Conservation (phyloP, 2,797 vertebrate genomes). For the Iguana delicatissima region DNA sequence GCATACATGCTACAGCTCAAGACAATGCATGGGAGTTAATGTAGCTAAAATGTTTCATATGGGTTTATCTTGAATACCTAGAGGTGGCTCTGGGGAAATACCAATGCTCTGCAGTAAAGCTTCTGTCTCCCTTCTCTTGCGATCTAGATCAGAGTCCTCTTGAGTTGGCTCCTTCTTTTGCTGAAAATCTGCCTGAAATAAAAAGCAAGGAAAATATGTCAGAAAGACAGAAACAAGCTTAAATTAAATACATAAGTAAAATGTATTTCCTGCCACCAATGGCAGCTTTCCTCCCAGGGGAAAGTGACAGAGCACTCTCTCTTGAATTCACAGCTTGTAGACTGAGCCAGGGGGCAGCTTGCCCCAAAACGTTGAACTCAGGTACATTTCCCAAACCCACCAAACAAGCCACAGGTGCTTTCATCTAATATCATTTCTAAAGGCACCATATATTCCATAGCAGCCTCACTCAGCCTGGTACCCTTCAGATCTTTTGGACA, state of each 20-base stretch:
- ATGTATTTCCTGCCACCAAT: background rate
- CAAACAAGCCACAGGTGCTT: no score
- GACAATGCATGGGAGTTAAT: slow-evolving; percentile 54
- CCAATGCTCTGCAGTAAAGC: slow-evolving; percentile 90
- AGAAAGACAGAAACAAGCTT: background rate
- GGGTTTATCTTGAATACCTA: slow-evolving; percentile 82
- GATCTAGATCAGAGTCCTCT: slow-evolving; percentile 87
- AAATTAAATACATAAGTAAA: background rate
- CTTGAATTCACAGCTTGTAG: no score
- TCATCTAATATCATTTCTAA: no score
- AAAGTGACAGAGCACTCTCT: background rate
- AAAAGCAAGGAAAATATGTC: background rate
- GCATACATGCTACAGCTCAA: slow-evolving; percentile 58
- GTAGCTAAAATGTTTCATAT: slow-evolving; percentile 56
- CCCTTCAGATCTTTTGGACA: no score
- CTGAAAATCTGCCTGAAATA: slow-evolving; percentile 82
- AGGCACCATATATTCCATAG: background rate
- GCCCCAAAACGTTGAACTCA: no score
- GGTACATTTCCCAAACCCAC: no score
- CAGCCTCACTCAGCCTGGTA: background rate
- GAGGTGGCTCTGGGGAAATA: slow-evolving; percentile 88
- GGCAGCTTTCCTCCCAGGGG: background rate
- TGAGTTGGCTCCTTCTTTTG: slow-evolving; percentile 86
- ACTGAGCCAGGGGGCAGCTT: no score
- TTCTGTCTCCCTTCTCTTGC: slow-evolving; percentile 89